phyloP scores from a whole-genome alignment of 2,888 invertebrate species.

The Zootermopsis nevadensis region DNA sequence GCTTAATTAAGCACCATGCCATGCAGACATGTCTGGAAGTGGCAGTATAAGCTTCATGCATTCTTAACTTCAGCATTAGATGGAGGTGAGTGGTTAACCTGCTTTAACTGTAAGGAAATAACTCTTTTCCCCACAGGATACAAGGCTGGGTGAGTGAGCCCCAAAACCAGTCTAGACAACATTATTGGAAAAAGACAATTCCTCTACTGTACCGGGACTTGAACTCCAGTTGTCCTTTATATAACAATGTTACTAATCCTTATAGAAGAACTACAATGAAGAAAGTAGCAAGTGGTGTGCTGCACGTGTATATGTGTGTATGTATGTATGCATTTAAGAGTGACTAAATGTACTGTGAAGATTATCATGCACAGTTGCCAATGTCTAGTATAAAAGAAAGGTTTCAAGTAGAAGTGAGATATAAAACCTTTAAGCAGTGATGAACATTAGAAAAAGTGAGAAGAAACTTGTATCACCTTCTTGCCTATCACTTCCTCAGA shows the following conservation, averaged over 20 bases:
- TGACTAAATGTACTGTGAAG: slow-evolving; percentile 1
- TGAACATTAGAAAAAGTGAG: slow-evolving; percentile 33
- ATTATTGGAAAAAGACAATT: too few relatives aligned
- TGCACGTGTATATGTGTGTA: background rate
- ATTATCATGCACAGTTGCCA: slow-evolving; percentile 24
- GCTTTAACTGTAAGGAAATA: too few relatives aligned
- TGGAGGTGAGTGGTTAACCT: too few relatives aligned
- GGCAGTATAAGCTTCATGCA: too few relatives aligned
- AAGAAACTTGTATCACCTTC: slow-evolving; percentile 45
- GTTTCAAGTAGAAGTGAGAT: slow-evolving; percentile 29
- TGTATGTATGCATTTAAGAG: background rate
- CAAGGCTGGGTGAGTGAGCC: too few relatives aligned
- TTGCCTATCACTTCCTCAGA: slow-evolving; percentile 21
- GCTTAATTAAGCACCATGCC: too few relatives aligned
- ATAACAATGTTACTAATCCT: background rate
- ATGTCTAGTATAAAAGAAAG: slow-evolving; percentile 36
- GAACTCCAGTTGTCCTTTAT: too few relatives aligned
- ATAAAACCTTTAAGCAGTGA: slow-evolving; percentile 38
- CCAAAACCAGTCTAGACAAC: too few relatives aligned
- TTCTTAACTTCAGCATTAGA: too few relatives aligned
- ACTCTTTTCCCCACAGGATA: too few relatives aligned
- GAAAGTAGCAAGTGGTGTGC: background rate
- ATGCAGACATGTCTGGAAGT: too few relatives aligned
- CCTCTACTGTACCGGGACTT: too few relatives aligned
- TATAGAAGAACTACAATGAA: slow-evolving; percentile 18